Percentiles rank a stretch among this genome's conserved stretches.
Evolutionary conservation across 2,797 vertebrate species (phyloP).

Genomic region (Ambastaia sidthimunki): DNA sequence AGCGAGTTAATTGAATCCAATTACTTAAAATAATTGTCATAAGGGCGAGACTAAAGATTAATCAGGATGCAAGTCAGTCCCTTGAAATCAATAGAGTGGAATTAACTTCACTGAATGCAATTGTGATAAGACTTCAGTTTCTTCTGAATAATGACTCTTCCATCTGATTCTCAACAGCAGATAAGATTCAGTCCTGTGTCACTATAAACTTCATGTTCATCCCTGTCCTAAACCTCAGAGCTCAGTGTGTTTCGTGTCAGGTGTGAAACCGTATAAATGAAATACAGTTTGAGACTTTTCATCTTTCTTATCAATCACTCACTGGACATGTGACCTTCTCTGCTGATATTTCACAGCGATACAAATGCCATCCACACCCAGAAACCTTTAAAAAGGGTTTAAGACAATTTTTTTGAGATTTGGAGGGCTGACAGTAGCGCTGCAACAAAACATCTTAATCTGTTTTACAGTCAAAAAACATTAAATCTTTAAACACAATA

Average conservation of each 20-base stretch:
- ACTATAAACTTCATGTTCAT: background rate
- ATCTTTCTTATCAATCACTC: constrained; percentile 54
- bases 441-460: background rate
- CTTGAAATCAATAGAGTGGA: constrained; percentile 20
- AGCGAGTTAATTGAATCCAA: constrained; percentile 14
- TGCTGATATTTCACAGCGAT: constrained; percentile 49
- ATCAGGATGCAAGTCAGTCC: background rate
- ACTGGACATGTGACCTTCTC: constrained; percentile 54
- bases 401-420: constrained; percentile 34
- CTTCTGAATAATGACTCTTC: background rate
- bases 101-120: constrained; percentile 13
- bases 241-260: constrained; percentile 32
- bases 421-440: background rate
- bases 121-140: background rate
- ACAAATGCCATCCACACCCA: constrained; percentile 50
- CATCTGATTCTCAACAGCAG: background rate
- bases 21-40: constrained; percentile 20
- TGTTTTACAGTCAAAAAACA: too few relatives aligned
- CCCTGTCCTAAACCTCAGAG: background rate
- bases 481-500: too few relatives aligned
- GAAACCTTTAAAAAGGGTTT: constrained; percentile 43
- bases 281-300: constrained; percentile 36
- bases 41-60: background rate
- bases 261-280: constrained; percentile 48
- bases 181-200: background rate